Evolutionary conservation across 2,888 invertebrate genomes (phyloP).

Genomic region (Sisyra terminalis): DNA sequence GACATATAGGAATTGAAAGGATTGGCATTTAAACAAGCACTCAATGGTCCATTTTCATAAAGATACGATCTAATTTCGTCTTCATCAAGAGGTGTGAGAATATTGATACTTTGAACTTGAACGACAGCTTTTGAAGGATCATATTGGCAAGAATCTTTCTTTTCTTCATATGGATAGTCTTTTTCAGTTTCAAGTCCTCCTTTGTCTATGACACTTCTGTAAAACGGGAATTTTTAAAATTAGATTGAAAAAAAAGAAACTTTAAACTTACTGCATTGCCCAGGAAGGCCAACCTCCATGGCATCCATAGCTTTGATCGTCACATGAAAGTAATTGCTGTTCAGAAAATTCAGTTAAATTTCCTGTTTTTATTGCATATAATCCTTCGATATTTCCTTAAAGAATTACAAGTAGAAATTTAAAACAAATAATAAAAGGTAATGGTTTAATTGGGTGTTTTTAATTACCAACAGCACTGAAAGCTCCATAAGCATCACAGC

Average conservation of each 20-base stretch:
- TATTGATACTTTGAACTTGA: no score
- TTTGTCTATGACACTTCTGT: constrained; percentile 68
- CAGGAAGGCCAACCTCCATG: constrained; percentile 34
- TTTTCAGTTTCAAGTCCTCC: constrained; percentile 79
- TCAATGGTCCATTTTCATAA: no score
- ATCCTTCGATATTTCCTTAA: constrained; percentile 70
- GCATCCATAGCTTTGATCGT: constrained; percentile 69
- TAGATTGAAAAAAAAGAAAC: no score
- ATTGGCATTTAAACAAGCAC: no score
- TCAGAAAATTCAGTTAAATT: constrained; percentile 71
- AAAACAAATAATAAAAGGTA: constrained; percentile 3
- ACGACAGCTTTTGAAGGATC: no score
- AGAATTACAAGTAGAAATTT: constrained; percentile 5
- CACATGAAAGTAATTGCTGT: constrained; percentile 86
- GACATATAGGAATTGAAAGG: no score
- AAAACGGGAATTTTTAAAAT: constrained; percentile 21
- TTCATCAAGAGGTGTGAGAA: no score
- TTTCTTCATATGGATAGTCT: constrained; percentile 71
- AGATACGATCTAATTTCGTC: no score
- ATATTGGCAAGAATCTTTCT: constrained; percentile 45
- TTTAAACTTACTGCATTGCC: no score
- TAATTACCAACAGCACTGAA: constrained; percentile 74
- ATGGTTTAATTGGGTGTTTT: no score
- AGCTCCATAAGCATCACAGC: constrained; percentile 87
- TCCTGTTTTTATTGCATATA: constrained; percentile 66